Base-by-base conservation (phyloP, 1,140 invertebrate genomes). In the Augochlora pura region DNA sequence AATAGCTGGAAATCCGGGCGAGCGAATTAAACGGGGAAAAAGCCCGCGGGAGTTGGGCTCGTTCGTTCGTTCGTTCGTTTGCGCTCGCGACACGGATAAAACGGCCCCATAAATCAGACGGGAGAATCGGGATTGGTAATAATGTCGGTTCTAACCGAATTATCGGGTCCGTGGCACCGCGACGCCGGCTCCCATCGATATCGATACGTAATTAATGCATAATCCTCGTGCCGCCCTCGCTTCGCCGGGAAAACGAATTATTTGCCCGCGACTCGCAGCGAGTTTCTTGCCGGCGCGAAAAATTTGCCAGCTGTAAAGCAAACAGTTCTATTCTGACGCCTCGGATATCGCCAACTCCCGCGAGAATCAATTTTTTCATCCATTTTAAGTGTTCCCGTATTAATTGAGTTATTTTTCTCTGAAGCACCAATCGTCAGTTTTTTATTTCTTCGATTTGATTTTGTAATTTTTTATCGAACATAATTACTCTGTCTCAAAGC, bases 131-230 rank as follows among this genome's bases (percentile, higher is more conserved):
- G 60, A 63, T 63, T 38, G 27, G 60, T 63, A 63, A 63, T 63
- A 63, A 63, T 63, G 60, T 63, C 60, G 60, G 27, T 63, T 25
- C 60, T 63, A 63, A 63, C 60, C 60, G 60, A 63, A 63, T 63
- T 63, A 63, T 32, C 27, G 60, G 27, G 27, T 32, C 25, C 60
- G 6, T 18, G 16, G 27, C 60, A 38, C 60, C 16, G 27, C 16
- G 27, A 16, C 27, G 27, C 49, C 16, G 60, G 60, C 18, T 63
- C 60, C 7, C 60, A 5, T 63, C 60, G 60, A 63, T 63, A 63
- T 38, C 27, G 57, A 59, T 59, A 25, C 57, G 60, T 63, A 63
- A 63, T 63, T 63, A 63, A 63, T 63, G 60, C 60, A 18, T 27
- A 38, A 38, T 3, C 60, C 60, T 59, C n/a, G 57, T 12, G 6